These are phyloP conservation scores for Nothura maculosa DNA, from an alignment of 2,797 vertebrate species.

Conservation along the genomic window DNA sequence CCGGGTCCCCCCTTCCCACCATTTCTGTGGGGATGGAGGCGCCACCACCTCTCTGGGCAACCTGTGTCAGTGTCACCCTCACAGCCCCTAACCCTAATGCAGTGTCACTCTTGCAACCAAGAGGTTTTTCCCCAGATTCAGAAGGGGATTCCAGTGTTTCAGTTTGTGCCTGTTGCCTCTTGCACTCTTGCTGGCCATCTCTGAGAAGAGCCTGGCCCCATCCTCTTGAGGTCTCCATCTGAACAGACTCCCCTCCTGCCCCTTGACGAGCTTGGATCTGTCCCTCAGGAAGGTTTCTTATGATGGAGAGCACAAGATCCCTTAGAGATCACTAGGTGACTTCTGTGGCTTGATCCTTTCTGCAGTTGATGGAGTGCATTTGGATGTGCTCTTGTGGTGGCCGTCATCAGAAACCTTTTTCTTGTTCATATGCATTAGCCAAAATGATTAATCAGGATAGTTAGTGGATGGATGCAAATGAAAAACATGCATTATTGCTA, in stretches of 20 bases:
- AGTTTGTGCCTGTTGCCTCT: no score
- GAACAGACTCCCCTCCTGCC: neutral
- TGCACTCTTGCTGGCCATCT: no score
- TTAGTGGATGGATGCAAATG: neutral
- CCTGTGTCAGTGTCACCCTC: no score
- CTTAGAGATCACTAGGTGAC: neutral
- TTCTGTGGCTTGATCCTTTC: neutral
- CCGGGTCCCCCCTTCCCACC: no score
- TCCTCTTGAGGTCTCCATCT: neutral
- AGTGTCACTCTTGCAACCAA: no score
- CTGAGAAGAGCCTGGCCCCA: no score
- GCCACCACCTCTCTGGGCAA: no score
- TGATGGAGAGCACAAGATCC: neutral
- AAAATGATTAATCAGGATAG: neutral
- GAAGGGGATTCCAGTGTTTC: no score
- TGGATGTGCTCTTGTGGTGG: neutral
- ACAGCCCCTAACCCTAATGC: no score
- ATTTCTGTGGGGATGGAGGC: no score
- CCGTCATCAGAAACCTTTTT: neutral
- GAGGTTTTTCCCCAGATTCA: no score
- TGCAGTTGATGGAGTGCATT: neutral
- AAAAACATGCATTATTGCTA: rapidly evolving
- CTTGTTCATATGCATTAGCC: neutral
- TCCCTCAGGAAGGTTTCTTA: neutral
- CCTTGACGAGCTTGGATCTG: neutral